Evolutionary conservation across 2,888 invertebrate species (phyloP).

Genomic region (Elegia similella): DNA sequence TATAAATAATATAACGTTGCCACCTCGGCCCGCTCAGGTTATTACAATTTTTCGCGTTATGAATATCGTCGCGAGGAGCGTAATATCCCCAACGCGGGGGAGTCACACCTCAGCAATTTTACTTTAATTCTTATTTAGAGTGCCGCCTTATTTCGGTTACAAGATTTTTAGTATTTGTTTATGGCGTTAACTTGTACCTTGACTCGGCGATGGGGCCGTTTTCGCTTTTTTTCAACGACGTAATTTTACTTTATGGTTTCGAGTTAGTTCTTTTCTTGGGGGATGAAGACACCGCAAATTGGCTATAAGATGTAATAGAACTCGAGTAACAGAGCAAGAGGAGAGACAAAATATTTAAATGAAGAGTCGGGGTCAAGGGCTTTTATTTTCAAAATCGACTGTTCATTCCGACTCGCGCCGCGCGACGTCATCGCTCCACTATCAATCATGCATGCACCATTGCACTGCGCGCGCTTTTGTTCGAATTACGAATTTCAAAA

Average conservation of each 20-base stretch:
- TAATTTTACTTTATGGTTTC: slow-evolving; percentile 56
- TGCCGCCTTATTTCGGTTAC: slow-evolving; percentile 78
- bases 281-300: slow-evolving; percentile 56
- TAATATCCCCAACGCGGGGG: slow-evolving; percentile 58
- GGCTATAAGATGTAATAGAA: slow-evolving; percentile 39
- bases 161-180: slow-evolving; percentile 81
- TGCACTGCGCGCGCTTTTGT: slow-evolving; percentile 76
- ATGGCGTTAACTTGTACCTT: slow-evolving; percentile 66
- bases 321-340: slow-evolving; percentile 9
- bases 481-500: slow-evolving; percentile 76
- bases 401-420: slow-evolving; percentile 51
- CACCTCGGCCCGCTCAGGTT: slow-evolving; percentile 67
- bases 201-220: slow-evolving; percentile 60
- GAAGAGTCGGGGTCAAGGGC: slow-evolving; percentile 66
- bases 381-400: slow-evolving; percentile 60
- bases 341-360: slow-evolving; percentile 22
- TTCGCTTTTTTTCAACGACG: slow-evolving; percentile 60
- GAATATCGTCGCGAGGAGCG: slow-evolving; percentile 72
- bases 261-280: slow-evolving; percentile 44
- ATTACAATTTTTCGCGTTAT: slow-evolving; percentile 82
- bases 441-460: slow-evolving; percentile 81
- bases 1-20: slow-evolving; percentile 57
- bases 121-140: slow-evolving; percentile 81
- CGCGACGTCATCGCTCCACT: slow-evolving; percentile 68
- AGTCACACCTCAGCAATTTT: slow-evolving; percentile 78